A percentile compares a stretch with the other conserved stretches of the same genome.
Evolutionary conservation across 2,888 invertebrate genomes (phyloP).

Genomic region (Pachycephus smyrnensis): DNA sequence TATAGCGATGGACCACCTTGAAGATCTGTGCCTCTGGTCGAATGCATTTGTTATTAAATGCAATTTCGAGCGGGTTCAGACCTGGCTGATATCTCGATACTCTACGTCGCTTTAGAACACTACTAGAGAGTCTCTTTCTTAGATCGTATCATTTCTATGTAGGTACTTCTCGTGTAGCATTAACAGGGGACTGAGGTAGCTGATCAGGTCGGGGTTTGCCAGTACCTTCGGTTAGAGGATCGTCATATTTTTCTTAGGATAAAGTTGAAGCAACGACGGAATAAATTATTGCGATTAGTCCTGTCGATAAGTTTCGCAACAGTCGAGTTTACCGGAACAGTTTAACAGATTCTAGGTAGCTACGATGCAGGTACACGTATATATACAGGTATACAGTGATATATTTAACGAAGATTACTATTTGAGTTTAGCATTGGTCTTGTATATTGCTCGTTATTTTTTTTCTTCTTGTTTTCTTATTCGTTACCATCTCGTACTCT

Average conservation of each 20-base stretch:
- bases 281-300: neutral
- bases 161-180: neutral
- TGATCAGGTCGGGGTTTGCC: neutral
- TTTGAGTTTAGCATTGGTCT: neutral
- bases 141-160: neutral
- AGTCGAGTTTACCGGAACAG: neutral
- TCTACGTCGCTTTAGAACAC: neutral
- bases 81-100: neutral
- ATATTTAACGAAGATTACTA: neutral
- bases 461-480: neutral
- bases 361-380: neutral
- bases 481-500: neutral
- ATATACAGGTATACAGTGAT: too few species aligned
- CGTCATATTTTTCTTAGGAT: neutral
- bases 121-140: neutral
- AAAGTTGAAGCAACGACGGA: neutral
- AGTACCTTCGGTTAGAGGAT: neutral
- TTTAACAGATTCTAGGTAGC: neutral
- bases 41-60: neutral
- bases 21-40: slow-evolving; percentile 24
- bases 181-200: neutral
- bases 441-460: neutral
- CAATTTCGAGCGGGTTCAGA: neutral
- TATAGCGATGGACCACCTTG: slow-evolving; percentile 52
- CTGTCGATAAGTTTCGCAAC: neutral